Conservation (phyloP, 1,140 invertebrate species). For the Notospermus geniculatus region DNA sequence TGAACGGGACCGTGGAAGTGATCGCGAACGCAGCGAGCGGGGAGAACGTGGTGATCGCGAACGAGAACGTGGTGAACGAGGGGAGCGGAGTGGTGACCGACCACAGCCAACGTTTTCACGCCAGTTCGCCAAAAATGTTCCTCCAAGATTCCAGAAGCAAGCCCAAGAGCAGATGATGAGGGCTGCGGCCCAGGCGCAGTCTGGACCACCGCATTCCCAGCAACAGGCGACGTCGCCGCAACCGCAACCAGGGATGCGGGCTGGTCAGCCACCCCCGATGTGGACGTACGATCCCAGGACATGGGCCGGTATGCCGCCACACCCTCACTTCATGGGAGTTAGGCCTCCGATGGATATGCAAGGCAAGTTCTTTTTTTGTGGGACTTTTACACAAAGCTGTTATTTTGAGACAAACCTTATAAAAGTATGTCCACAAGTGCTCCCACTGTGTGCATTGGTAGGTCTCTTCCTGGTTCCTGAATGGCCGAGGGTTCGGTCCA, state of each 20-base stretch:
- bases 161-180: conserved; percentile 34
- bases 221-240: conserved; percentile 31
- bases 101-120: conserved; percentile 55
- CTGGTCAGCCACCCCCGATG: conserved; percentile 36
- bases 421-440: no score
- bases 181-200: conserved; percentile 20
- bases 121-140: conserved; percentile 74
- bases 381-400: no score
- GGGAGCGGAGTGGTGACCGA: no score
- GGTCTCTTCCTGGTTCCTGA: no score
- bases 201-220: conserved; percentile 10
- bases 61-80: no score
- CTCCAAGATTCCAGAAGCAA: conserved; percentile 81
- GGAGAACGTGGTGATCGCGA: no score
- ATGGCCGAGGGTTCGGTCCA: no score
- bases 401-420: no score
- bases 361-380: no score
- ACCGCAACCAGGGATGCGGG: conserved; percentile 28
- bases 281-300: conserved; percentile 36
- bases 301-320: conserved; percentile 47
- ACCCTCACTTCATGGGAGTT: conserved; percentile 33
- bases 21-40: conserved; percentile 35
- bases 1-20: background rate
- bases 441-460: no score
- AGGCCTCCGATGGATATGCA: conserved; percentile 49